A percentile compares a stretch with the other conserved stretches of the same genome.
Evolutionary conservation across 2,888 invertebrate species (phyloP).

Genomic region (Chrysolina haemoptera): DNA sequence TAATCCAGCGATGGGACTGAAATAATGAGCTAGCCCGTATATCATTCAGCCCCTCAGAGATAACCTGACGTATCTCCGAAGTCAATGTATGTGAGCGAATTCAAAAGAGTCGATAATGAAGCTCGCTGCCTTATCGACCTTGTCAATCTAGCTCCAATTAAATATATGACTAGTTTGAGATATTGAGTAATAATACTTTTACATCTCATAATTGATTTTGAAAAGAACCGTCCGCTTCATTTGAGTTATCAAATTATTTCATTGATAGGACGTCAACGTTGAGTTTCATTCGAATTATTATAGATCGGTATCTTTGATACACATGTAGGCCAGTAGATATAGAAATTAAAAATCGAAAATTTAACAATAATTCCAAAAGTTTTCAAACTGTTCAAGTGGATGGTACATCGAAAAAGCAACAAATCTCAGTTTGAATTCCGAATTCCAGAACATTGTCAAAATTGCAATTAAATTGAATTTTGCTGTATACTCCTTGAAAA

Average conservation of each 20-base stretch:
- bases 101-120: constrained; percentile 24
- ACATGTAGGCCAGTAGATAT: too few species aligned
- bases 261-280: constrained; percentile 23
- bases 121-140: constrained; percentile 57
- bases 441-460: too few species aligned
- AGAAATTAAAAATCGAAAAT: too few species aligned
- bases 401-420: too few species aligned
- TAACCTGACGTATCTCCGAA: constrained; percentile 2
- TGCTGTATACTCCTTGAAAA: too few species aligned
- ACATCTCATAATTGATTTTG: constrained; percentile 62
- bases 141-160: constrained; percentile 66
- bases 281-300: neutral
- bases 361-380: too few species aligned
- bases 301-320: constrained; percentile 8
- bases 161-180: constrained; percentile 65
- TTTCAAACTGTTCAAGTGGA: too few species aligned
- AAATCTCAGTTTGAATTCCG: too few species aligned
- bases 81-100: constrained; percentile 25
- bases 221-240: constrained; percentile 54
- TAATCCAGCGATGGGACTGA: neutral
- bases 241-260: constrained; percentile 49
- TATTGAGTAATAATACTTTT: constrained; percentile 66
- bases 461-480: too few species aligned
- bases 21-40: neutral
- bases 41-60: constrained; percentile 12